A percentile compares a stretch with the other conserved stretches of the same genome.
Conservation (phyloP, 1,140 invertebrate genomes). For the Kradibia gibbosae region DNA sequence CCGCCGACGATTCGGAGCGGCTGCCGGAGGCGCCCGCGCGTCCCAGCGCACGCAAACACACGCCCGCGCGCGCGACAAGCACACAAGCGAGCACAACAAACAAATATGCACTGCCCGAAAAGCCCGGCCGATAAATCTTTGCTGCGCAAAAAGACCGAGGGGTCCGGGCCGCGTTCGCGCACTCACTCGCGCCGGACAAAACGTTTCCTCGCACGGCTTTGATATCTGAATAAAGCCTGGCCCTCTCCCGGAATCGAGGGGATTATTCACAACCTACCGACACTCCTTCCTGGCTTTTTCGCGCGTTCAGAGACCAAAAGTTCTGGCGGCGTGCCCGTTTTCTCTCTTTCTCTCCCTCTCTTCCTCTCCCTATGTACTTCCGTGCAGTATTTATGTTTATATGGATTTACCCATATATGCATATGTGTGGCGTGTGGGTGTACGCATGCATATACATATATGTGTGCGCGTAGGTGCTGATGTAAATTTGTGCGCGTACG, state of each 20-base stretch:
- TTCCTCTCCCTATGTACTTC: no score
- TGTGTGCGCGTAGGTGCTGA: no score
- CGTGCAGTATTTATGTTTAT: no score
- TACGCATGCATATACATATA: no score
- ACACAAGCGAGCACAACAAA: neutral
- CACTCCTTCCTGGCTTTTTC: no score
- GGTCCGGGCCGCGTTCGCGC: neutral
- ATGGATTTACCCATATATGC: no score
- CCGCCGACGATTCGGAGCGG: neutral
- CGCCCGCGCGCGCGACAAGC: neutral
- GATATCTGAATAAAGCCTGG: conserved; percentile 45
- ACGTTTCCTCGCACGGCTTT: conserved; percentile 34
- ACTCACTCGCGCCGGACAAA: conserved; percentile 46
- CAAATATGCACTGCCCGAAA: neutral
- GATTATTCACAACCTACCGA: no score
- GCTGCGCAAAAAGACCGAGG: neutral
- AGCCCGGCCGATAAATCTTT: conserved; percentile 31
- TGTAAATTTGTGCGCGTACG: neutral
- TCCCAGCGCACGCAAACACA: neutral
- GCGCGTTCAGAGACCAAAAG: no score
- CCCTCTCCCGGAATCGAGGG: neutral
- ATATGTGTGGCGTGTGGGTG: no score
- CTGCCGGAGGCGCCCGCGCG: neutral
- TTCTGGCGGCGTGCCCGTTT: no score
- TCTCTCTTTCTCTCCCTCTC: no score